Conservation (phyloP, 1,140 invertebrate genomes). For the Globodera ellingtonae region DNA sequence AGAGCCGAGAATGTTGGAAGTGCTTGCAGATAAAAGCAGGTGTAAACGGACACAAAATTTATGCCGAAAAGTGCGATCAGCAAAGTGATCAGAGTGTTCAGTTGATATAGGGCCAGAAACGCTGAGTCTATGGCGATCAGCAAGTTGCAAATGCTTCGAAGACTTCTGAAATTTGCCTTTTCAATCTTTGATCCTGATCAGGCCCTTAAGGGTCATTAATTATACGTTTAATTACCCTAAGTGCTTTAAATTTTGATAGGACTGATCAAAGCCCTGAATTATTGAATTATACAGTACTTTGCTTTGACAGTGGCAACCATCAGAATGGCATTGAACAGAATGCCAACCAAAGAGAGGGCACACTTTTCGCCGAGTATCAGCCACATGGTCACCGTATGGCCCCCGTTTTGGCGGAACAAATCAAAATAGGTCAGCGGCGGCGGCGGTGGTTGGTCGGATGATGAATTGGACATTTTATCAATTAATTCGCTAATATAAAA, state of each 20-base stretch:
- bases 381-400: background rate
- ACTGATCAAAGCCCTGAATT: too few species aligned
- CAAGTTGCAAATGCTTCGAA: background rate
- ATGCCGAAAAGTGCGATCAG: background rate
- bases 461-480: too few species aligned
- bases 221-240: background rate
- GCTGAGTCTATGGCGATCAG: background rate
- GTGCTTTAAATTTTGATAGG: too few species aligned
- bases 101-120: background rate
- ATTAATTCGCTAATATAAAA: too few species aligned
- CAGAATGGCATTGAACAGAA: background rate
- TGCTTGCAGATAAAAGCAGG: background rate
- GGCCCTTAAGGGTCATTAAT: background rate
- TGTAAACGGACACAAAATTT: background rate
- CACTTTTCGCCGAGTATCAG: background rate
- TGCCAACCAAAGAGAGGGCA: background rate
- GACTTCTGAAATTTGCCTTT: background rate
- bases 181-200: too few species aligned
- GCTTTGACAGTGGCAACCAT: background rate
- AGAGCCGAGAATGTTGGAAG: background rate
- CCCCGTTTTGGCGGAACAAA: background rate
- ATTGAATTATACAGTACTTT: background rate
- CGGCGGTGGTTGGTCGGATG: background rate
- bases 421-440: background rate
- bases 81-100: background rate